A percentile compares a stretch with the other conserved stretches of the same genome.
phyloP scores from a whole-genome alignment of 1,140 invertebrate species.

The Leptinotarsa undecemlineata region DNA sequence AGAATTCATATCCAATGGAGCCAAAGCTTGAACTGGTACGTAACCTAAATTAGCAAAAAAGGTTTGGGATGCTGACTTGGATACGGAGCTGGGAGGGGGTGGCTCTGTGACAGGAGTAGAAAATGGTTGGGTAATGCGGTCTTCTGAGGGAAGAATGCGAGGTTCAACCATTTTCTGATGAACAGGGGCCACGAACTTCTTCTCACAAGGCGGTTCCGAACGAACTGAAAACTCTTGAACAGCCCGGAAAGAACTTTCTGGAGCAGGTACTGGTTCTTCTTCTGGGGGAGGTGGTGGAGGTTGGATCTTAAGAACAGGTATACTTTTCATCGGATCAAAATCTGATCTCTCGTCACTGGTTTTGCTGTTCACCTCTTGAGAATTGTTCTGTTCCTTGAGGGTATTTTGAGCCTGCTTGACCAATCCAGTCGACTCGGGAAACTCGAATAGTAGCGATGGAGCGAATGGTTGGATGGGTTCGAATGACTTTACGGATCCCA shows the following conservation, averaged over 20 bases:
- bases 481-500: slow-evolving; percentile 37
- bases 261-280: background rate
- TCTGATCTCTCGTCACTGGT: background rate
- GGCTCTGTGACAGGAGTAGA: background rate
- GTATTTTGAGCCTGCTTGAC: slow-evolving; percentile 40
- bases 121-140: background rate
- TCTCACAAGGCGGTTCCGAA: background rate
- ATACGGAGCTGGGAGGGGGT: background rate
- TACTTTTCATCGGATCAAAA: background rate
- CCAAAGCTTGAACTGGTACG: slow-evolving; percentile 31
- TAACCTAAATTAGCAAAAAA: slow-evolving; percentile 22
- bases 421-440: slow-evolving; percentile 28
- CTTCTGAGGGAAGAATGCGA: background rate
- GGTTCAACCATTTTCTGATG: background rate
- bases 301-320: background rate
- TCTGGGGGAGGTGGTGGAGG: background rate
- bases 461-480: slow-evolving; percentile 46
- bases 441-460: slow-evolving; percentile 43
- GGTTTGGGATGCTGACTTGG: background rate
- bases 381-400: background rate
- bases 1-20: slow-evolving; percentile 28
- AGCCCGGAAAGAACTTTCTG: background rate
- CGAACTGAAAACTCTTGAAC: background rate
- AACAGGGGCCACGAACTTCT: background rate
- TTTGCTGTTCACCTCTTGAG: background rate